These are phyloP conservation scores for Trypoxylus dichotomus DNA, from an alignment of 1,140 invertebrate species.

Conservation along the genomic window DNA sequence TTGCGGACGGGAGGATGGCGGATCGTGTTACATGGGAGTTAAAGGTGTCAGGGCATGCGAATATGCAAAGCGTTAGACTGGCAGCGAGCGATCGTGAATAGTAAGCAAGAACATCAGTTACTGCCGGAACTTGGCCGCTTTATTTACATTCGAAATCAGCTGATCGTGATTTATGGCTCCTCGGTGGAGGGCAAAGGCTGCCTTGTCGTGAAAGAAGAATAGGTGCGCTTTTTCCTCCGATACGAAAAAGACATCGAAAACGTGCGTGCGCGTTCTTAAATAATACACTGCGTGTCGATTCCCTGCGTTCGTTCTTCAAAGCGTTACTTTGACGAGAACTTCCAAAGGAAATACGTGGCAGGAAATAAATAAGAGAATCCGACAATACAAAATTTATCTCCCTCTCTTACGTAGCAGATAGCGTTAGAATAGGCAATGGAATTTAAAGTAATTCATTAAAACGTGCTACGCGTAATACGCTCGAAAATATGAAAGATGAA, in stretches of 20 bases:
- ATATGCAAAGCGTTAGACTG: conserved; percentile 30
- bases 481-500: not conserved
- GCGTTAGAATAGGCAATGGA: not conserved
- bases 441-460: not conserved
- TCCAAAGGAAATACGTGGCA: not conserved
- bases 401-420: not conserved
- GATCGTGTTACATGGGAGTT: conserved; percentile 29
- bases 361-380: not conserved
- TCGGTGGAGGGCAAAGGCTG: not conserved
- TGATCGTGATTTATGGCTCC: not conserved
- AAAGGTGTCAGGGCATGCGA: conserved; percentile 32
- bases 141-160: not conserved
- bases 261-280: not conserved
- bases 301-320: not conserved
- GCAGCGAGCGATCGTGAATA: conserved; percentile 25
- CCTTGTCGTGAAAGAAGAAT: not conserved
- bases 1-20: conserved; percentile 35
- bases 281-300: not conserved
- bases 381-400: not conserved
- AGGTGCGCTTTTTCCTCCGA: not conserved
- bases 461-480: not conserved
- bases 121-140: not conserved
- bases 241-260: not conserved
- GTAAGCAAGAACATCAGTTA: not conserved
- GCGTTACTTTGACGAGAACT: not conserved